These are phyloP conservation scores for Nannospalax galili DNA, from an alignment of 2,113 vertebrate genomes.

Conservation along the genomic window DNA sequence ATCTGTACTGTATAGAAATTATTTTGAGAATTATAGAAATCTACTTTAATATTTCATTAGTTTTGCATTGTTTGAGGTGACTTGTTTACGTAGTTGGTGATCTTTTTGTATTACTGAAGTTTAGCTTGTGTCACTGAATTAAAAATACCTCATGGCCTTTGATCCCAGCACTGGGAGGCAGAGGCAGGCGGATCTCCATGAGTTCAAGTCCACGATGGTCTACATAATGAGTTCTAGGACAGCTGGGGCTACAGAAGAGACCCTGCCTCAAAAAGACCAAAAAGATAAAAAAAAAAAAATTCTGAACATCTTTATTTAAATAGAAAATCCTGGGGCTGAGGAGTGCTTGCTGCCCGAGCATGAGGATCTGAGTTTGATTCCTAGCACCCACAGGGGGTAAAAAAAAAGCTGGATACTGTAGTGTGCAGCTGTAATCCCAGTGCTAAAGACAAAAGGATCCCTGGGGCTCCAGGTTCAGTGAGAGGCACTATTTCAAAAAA, in stretches of 20 bases:
- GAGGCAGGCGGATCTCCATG: too few species aligned
- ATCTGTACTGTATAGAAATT: slow-evolving; percentile 25
- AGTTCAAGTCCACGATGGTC: too few species aligned
- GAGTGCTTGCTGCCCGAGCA: not conserved
- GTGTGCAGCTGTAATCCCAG: not conserved
- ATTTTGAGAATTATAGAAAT: slow-evolving; percentile 28
- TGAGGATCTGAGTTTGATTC: not conserved
- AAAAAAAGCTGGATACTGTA: not conserved
- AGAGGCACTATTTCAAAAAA: not conserved
- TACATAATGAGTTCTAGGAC: too few species aligned
- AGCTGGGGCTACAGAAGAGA: too few species aligned
- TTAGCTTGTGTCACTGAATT: slow-evolving; percentile 28
- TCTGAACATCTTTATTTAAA: slow-evolving; percentile 17
- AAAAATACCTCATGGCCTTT: too few species aligned
- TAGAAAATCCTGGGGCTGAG: slow-evolving; percentile 25
- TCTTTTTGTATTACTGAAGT: slow-evolving; percentile 28
- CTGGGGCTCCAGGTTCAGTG: not conserved
- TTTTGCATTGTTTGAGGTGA: slow-evolving; percentile 29
- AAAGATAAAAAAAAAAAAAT: too few species aligned
- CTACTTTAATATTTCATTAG: slow-evolving; percentile 38
- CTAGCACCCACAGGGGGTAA: not conserved
- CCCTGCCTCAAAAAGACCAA: too few species aligned
- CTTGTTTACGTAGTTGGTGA: slow-evolving; percentile 1
- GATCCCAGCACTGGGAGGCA: too few species aligned
- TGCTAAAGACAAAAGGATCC: not conserved